Evolutionary conservation across 2,888 invertebrate species (phyloP), one percentile per base, ranked within the genome.

Genomic region (Melolontha melolontha): DNA sequence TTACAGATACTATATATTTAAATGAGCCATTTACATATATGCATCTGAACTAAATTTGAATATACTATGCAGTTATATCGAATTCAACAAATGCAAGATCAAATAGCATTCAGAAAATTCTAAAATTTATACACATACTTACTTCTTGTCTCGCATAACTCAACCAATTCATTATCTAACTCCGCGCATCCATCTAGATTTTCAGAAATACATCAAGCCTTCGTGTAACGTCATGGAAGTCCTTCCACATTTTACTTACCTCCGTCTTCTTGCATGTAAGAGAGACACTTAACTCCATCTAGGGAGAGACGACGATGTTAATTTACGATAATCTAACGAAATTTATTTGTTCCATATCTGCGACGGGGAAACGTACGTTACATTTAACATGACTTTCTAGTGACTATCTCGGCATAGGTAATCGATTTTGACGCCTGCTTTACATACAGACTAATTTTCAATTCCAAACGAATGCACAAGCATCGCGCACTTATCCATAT

Each of bases 341-440:
- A 54, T 54, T 65, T 57, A 49, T 66, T 66, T 57, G 47, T 55
- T 66, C 66, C 57, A 66, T 55, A 57, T 66, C 55, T 42, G 57
- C 47, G 55, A 47, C 50, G 34, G 57, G 34, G 34, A 34, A 34
- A 66, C 57, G 39, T 22, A 57, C 42, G 57, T 66, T 66, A 57
- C 66, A 66, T 66, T 66, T 57, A 49, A 66, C 66, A 66, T 66
- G 66, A 66, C 66, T 66, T 66, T 66, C 66, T 66, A 54, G 55
- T 55, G 49, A 66, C 66, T 41, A 66, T 55, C 55, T 34, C 57
- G 55, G 66, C 66, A 66, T 66, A 66, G 57, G 66, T 66, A 66
- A 66, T 57, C 54, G 55, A 66, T 55, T 66, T 66, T 66, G 66
- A 66, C 66, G 66, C 66, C 55, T 55, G 66, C 49, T 29, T 49